A percentile compares a stretch with the other conserved stretches of the same genome.
Conservation (phyloP, 2,797 vertebrate species). For the Melanotaenia parkinsoni region DNA sequence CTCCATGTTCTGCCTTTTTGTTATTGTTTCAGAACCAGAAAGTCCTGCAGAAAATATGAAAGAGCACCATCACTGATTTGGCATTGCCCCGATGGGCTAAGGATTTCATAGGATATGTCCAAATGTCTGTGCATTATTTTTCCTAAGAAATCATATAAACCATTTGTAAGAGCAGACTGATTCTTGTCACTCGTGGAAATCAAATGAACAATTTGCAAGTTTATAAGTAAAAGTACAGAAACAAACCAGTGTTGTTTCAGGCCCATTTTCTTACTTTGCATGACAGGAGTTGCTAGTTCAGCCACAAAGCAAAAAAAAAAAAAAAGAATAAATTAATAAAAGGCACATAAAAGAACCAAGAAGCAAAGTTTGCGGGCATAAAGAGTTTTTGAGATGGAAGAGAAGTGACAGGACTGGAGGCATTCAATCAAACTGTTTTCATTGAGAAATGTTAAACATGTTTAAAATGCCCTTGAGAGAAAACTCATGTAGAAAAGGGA, state of each 20-base stretch:
- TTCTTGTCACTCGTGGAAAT: constrained; percentile 40
- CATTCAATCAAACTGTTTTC: constrained; percentile 16
- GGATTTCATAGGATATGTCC: no score
- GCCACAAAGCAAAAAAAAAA: constrained; percentile 22
- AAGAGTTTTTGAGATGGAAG: constrained; percentile 5
- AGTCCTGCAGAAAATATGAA: no score
- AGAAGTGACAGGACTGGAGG: constrained; percentile 3
- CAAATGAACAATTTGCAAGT: constrained; percentile 42
- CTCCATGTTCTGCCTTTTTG: no score
- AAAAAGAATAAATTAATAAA: constrained; percentile 31
- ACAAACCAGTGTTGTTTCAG: constrained; percentile 9
- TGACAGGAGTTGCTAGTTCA: constrained; percentile 9
- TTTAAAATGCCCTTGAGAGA: constrained; percentile 1
- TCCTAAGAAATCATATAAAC: no score
- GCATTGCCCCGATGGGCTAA: no score
- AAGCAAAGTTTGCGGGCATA: background rate
- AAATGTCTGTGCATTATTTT: no score
- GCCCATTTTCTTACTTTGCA: constrained; percentile 22
- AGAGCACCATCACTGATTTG: no score
- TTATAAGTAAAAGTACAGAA: background rate
- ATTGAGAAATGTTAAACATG: constrained; percentile 2
- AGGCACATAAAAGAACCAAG: background rate
- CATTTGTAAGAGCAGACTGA: no score
- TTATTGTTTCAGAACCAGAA: no score
- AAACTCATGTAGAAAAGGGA: background rate